phyloP scores from a whole-genome alignment of 2,797 vertebrate species.

The Trematomus bernacchii region DNA sequence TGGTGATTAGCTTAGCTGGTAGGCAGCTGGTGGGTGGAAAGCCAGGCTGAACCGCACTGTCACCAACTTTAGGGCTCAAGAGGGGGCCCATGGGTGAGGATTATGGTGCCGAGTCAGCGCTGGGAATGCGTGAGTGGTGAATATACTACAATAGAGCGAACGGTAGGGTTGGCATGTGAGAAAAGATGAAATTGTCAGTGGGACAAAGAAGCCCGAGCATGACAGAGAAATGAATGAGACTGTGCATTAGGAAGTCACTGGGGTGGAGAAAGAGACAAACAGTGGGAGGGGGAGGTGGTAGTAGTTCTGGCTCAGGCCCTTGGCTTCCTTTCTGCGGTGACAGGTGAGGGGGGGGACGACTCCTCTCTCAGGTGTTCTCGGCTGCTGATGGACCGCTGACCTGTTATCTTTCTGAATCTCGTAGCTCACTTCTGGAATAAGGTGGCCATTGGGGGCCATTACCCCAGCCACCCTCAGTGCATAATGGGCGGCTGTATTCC shows the following conservation, averaged over 20 bases:
- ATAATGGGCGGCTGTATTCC: conserved; percentile 66
- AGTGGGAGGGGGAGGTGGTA: conserved; percentile 12
- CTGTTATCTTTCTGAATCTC: conserved; percentile 58
- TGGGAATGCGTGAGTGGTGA: conserved; percentile 49
- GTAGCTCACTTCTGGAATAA: conserved; percentile 60
- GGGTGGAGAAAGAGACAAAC: conserved; percentile 32
- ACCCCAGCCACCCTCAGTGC: conserved; percentile 65
- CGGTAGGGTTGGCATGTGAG: conserved; percentile 14
- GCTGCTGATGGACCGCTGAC: conserved; percentile 67
- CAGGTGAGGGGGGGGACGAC: conserved; percentile 53
- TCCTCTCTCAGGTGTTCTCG: conserved; percentile 56
- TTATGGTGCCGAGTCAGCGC: conserved; percentile 62
- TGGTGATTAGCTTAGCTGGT: conserved; percentile 72
- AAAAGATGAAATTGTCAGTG: conserved; percentile 45
- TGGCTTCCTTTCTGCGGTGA: conserved; percentile 54
- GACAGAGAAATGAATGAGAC: conserved; percentile 52
- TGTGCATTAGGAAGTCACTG: conserved; percentile 44
- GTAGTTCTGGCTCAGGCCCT: conserved; percentile 38
- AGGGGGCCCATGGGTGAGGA: conserved; percentile 58
- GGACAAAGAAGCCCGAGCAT: conserved; percentile 52
- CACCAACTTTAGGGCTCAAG: conserved; percentile 67
- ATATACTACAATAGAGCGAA: conserved; percentile 52
- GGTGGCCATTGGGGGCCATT: conserved; percentile 53
- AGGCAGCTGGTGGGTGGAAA: conserved; percentile 65
- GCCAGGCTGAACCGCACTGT: conserved; percentile 61